Evolutionary conservation across 2,113 vertebrate species (phyloP), one percentile per base, ranked within the genome.

Genomic region (Gopherus evgoodei): DNA sequence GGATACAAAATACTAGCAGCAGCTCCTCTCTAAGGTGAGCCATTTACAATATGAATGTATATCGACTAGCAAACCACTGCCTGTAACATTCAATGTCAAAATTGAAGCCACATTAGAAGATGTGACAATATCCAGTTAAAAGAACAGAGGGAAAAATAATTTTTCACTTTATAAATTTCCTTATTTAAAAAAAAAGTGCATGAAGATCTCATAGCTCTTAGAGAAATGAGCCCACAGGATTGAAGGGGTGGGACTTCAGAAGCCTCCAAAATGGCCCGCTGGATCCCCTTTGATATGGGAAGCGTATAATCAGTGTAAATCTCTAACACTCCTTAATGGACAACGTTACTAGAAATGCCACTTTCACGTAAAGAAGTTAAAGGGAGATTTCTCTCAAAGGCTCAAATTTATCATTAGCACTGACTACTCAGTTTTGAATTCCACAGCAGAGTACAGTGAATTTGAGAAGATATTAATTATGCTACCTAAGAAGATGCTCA

Each of bases 91-190:
- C 35, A 16, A 17, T 42, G 29, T 75, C n/a, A 38, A 42, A 35
- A 42, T 42, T 42, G 42, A 42, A 21, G n/a, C 21, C 11, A 75
- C n/a, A 24, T 38, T 75, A 62, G 24, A 29, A 82, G 88, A 29
- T 1, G 2, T 29, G 62, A 5, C 62, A 79, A 1, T 0, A 0
- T 4, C 13, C 4, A 3, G 13, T 11, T 59, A 27, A 29, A 52
- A 7, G 35, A 91, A 89, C 0, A 65, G 49, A 59, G 42, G 19
- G 11, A 80, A 31, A 89, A 91, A 94, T 25, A 54, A 86, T n/a
- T 65, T 9, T 44, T 42, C 65, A 7, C 54, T 84, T 78, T 6
- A 1, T 83, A 25, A 35, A 35, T 75, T 69, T 52, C 0, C 0
- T 2, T 59, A 59, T 59, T 59, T 62, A 35, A 62, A 62, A 62